phyloP scores from a whole-genome alignment of 92 coral and sea anemone species.

The Porites divaricata region DNA sequence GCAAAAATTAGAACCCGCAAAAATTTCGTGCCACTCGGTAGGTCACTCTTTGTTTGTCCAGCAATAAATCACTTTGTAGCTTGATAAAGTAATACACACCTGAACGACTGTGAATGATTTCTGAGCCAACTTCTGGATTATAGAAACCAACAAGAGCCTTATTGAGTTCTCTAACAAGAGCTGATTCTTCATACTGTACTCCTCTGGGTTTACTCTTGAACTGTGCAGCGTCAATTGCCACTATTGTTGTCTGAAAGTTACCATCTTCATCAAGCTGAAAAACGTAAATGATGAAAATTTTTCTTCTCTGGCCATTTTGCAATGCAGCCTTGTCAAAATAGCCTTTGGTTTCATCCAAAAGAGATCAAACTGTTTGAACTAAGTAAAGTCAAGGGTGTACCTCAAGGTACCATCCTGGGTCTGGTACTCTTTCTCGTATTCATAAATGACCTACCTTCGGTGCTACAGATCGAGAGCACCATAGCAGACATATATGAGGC shows the following conservation, averaged over 20 bases:
- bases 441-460: no score
- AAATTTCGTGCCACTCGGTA: no score
- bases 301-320: not conserved
- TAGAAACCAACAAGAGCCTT: constrained; percentile 77
- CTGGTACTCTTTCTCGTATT: no score
- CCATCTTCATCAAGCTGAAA: constrained; percentile 68
- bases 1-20: no score
- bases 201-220: constrained; percentile 49
- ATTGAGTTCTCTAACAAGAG: constrained; percentile 71
- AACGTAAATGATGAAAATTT: not conserved
- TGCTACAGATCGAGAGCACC: no score
- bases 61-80: no score
- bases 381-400: not conserved
- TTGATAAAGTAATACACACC: not conserved
- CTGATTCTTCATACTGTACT: constrained; percentile 56
- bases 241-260: constrained; percentile 66
- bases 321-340: not conserved
- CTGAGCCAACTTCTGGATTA: constrained; percentile 59
- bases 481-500: no score
- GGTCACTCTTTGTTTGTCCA: no score
- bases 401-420: not conserved
- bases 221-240: constrained; percentile 69
- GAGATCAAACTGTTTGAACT: not conserved
- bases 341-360: not conserved
- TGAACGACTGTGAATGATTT: constrained; percentile 23